Base-by-base conservation (phyloP, 1,140 invertebrate species). In the Drosophila pallidifrons region DNA sequence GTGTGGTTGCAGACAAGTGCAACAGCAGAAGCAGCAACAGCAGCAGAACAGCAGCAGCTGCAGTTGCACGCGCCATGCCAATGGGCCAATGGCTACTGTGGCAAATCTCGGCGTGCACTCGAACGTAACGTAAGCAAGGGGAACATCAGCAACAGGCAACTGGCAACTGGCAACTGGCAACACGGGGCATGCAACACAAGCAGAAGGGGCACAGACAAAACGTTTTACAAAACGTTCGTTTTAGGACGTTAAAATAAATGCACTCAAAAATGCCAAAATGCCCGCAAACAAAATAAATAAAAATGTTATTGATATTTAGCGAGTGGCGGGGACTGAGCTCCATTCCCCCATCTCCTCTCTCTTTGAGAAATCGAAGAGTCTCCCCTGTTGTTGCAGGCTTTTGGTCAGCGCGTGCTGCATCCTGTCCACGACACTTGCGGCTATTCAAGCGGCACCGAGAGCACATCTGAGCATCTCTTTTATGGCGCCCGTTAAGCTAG, bases 221-320 rank as follows among this genome's bases (percentile, higher is more conserved):
- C 82, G 82, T 78, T 86, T 86, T 86, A 86, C 82, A 86, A 86
- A 86, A 86, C 77, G 80, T 75, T 89, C 77, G 73, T 49, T 77
- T 79, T 82, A 75, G 82, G 85, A 87, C 85, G 85, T 83, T 85
- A 80, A 83, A 89, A 89, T 89, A 88, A 89, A 89, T 89, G 85
- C 85, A 88, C 85, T 88, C 81, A 85, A 89, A 88, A 88, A 89
- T 85, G 85, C 85, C 85, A 88, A 88, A 88, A 88, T 88, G 85
- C 85, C 85, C 71, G 81, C 81, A 88, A 88, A 88, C 81, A 88
- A 88, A 88, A 88, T 88, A 89, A 88, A 88, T 85, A 88, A 88
- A 88, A 89, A 88, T 89, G 78, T 88, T 88, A 88, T 88, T 88
- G 85, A 88, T 88, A 87, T 87, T 87, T 88, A 88, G 85, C 77